A percentile compares a stretch with the other conserved stretches of the same genome.
Conservation (phyloP, 92 coral and sea anemone species). For the Chrysogorgia sp. region DNA sequence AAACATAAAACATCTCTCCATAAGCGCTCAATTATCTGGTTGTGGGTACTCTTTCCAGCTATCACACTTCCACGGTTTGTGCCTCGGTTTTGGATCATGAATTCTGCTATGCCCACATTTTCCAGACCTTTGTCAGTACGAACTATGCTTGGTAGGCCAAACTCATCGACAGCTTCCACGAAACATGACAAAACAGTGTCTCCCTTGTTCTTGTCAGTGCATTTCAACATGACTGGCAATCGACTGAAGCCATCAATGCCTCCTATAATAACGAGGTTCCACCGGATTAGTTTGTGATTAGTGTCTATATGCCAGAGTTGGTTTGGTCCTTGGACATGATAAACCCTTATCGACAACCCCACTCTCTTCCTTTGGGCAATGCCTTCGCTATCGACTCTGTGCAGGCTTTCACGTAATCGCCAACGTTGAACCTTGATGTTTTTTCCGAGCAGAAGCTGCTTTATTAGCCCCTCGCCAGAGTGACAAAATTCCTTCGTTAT, state of each 20-base stretch:
- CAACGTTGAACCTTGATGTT: slow-evolving; percentile 54
- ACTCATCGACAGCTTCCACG: slow-evolving; percentile 46
- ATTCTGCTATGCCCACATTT: slow-evolving; percentile 71
- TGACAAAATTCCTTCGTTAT: slow-evolving; percentile 58
- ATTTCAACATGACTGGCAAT: slow-evolving; percentile 62
- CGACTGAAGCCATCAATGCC: slow-evolving; percentile 68
- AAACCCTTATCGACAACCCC: slow-evolving; percentile 55
- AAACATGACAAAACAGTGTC: slow-evolving; percentile 42
- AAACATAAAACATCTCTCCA: slow-evolving; percentile 68
- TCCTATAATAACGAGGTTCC: slow-evolving; percentile 57
- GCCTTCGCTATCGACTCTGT: slow-evolving; percentile 59
- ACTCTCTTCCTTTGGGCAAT: slow-evolving; percentile 52
- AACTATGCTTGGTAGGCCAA: slow-evolving; percentile 60
- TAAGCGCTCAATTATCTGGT: slow-evolving; percentile 70
- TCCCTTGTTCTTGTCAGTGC: slow-evolving; percentile 63
- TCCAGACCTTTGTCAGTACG: slow-evolving; percentile 75
- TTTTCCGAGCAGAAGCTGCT: slow-evolving; percentile 39
- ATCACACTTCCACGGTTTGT: slow-evolving; percentile 69
- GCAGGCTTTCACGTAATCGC: slow-evolving; percentile 55
- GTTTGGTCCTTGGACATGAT: slow-evolving; percentile 61
- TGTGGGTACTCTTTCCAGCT: slow-evolving; percentile 78
- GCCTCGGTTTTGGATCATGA: slow-evolving; percentile 70
- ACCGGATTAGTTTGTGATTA: slow-evolving; percentile 55
- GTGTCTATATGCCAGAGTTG: slow-evolving; percentile 64
- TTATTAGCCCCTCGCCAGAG: slow-evolving; percentile 59